These are phyloP conservation scores for Theretra japonica DNA, from an alignment of 2,888 invertebrate genomes.

Conservation along the genomic window DNA sequence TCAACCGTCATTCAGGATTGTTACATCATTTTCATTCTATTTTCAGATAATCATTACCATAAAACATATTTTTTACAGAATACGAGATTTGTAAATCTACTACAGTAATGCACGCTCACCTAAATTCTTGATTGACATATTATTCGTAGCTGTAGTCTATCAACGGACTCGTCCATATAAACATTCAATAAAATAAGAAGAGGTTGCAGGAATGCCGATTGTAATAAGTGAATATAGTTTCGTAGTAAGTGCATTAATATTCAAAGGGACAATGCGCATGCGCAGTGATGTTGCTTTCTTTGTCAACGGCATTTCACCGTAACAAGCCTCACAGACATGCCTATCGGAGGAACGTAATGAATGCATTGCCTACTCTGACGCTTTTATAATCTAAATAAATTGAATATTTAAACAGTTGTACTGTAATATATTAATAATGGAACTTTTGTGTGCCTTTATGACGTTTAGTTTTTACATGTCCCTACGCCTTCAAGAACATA, in stretches of 20 bases:
- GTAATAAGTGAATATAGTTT: constrained; percentile 1
- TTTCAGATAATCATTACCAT: too few relatives aligned
- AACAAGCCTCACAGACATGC: background rate
- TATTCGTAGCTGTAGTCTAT: background rate
- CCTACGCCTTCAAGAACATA: too few relatives aligned
- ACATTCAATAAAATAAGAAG: background rate
- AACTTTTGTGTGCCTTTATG: too few relatives aligned
- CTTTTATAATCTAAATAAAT: background rate
- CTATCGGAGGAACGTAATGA: background rate
- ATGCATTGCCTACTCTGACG: background rate
- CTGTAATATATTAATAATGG: too few relatives aligned
- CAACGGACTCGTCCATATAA: background rate
- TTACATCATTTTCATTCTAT: too few relatives aligned
- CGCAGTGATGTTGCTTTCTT: background rate
- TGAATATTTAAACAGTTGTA: background rate
- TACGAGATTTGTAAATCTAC: too few relatives aligned
- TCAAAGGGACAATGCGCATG: background rate
- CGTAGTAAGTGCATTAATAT: constrained; percentile 11
- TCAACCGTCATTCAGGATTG: too few relatives aligned
- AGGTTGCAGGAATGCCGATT: background rate
- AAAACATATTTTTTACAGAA: too few relatives aligned
- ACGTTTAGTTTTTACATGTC: too few relatives aligned
- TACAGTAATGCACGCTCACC: too few relatives aligned
- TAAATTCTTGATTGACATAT: too few relatives aligned
- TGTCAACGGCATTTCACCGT: background rate